A percentile compares a stretch with the other conserved stretches of the same genome.
These are phyloP conservation scores for Syrrhaptes paradoxus DNA, from an alignment of 2,113 vertebrate species.

Conservation along the genomic window DNA sequence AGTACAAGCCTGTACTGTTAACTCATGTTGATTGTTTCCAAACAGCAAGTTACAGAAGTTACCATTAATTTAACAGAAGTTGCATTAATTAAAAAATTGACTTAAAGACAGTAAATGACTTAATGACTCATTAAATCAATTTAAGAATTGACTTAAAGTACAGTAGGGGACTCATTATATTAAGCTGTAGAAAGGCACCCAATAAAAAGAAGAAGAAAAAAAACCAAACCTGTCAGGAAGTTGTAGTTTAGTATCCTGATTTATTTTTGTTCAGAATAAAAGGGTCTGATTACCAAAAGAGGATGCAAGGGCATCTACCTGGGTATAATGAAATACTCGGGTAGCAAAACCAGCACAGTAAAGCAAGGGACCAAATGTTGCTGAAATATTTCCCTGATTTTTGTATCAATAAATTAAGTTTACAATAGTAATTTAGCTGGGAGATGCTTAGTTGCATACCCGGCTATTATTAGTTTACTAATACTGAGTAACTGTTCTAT, in stretches of 20 bases:
- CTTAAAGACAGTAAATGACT: constrained; percentile 39
- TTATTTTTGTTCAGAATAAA: not conserved
- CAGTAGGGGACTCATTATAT: constrained; percentile 16
- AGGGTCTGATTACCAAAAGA: not conserved
- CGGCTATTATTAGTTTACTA: constrained; percentile 4
- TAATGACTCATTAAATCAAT: constrained; percentile 47
- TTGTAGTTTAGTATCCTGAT: not conserved
- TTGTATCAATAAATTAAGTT: not conserved
- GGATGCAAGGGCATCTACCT: not conserved
- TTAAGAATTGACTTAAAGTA: constrained; percentile 30
- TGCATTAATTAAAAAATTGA: constrained; percentile 27
- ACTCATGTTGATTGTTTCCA: not conserved
- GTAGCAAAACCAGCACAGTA: not conserved
- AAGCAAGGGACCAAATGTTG: not conserved
- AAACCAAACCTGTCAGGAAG: not conserved
- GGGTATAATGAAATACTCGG: not conserved
- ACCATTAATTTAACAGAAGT: not conserved
- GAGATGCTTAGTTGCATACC: not conserved
- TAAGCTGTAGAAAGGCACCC: not conserved
- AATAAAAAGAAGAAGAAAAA: not conserved
- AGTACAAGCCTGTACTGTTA: not conserved
- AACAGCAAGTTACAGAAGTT: not conserved
- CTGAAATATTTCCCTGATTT: not conserved
- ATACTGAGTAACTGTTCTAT: constrained; percentile 43
- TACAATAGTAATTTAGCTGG: not conserved